A percentile compares a stretch with the other conserved stretches of the same genome.
Conservation (phyloP, 2,888 invertebrate genomes). For the Erebia aethiops region DNA sequence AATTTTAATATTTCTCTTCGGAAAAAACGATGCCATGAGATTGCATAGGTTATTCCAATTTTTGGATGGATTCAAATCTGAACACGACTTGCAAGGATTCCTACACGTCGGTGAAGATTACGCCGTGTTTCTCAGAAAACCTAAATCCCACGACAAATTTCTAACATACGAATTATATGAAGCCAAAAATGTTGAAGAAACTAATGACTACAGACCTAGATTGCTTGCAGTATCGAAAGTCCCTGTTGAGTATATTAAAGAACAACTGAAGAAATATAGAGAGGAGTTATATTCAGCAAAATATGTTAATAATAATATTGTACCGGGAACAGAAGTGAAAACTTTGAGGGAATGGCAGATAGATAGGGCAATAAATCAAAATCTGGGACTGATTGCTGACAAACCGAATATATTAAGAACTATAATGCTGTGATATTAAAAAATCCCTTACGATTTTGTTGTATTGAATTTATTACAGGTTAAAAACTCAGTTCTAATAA, state of each 20-base stretch:
- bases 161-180: constrained; percentile 70
- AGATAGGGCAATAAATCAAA: constrained; percentile 51
- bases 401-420: constrained; percentile 52
- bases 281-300: constrained; percentile 63
- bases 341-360: constrained; percentile 75
- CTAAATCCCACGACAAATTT: constrained; percentile 62
- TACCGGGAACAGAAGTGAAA: constrained; percentile 68
- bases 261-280: constrained; percentile 60
- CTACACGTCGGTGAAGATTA: constrained; percentile 71
- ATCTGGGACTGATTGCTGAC: constrained; percentile 44
- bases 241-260: constrained; percentile 64
- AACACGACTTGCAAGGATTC: constrained; percentile 60
- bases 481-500: too few relatives aligned
- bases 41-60: constrained; percentile 67
- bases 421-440: constrained; percentile 30
- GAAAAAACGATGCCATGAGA: constrained; percentile 50
- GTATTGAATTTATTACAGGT: too few relatives aligned
- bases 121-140: constrained; percentile 60
- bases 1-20: constrained; percentile 36
- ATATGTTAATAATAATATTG: constrained; percentile 56
- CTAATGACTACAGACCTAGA: constrained; percentile 54
- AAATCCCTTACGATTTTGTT: not conserved
- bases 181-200: constrained; percentile 56
- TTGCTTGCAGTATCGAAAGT: constrained; percentile 67
- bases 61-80: constrained; percentile 65